Percentiles rank a stretch among this genome's conserved stretches.
Conservation (phyloP, 2,888 invertebrate species). For the Oegoconia quadripuncta region DNA sequence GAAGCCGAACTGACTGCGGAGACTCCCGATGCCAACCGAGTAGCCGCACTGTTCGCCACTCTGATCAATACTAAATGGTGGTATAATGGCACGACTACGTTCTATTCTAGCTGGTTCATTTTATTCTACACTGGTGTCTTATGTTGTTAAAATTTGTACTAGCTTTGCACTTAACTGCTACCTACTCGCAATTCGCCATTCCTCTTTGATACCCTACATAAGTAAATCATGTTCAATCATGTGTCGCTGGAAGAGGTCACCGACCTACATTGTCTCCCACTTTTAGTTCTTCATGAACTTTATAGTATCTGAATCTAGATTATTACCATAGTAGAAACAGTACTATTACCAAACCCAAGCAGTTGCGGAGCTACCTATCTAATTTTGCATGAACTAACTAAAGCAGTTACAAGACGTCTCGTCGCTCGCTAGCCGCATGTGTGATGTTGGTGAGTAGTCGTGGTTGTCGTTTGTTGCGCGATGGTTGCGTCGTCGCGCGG, state of each 20-base stretch:
- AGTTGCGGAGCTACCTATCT: neutral
- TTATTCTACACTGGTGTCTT: constrained; percentile 17
- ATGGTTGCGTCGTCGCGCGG: constrained; percentile 45
- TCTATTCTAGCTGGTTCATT: constrained; percentile 27
- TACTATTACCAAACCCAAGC: too few species aligned
- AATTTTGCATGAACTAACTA: too few species aligned
- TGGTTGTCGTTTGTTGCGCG: constrained; percentile 21
- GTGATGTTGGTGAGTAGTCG: neutral
- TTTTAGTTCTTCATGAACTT: constrained; percentile 5
- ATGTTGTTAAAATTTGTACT: neutral
- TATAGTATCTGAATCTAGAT: too few species aligned
- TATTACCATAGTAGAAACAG: too few species aligned
- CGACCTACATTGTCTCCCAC: constrained; percentile 38
- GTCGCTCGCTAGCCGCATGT: neutral
- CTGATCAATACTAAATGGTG: constrained; percentile 53
- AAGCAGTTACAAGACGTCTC: neutral
- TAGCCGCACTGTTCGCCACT: constrained; percentile 35
- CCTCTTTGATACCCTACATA: constrained; percentile 41
- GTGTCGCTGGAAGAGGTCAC: constrained; percentile 48
- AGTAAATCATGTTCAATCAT: constrained; percentile 31
- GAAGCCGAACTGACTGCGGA: constrained; percentile 54
- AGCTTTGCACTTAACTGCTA: neutral
- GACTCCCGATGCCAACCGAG: constrained; percentile 51
- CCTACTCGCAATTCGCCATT: constrained; percentile 21
- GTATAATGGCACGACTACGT: constrained; percentile 19